Conservation (phyloP, 2,888 invertebrate species). For the Hofmannophila pseudospretella region DNA sequence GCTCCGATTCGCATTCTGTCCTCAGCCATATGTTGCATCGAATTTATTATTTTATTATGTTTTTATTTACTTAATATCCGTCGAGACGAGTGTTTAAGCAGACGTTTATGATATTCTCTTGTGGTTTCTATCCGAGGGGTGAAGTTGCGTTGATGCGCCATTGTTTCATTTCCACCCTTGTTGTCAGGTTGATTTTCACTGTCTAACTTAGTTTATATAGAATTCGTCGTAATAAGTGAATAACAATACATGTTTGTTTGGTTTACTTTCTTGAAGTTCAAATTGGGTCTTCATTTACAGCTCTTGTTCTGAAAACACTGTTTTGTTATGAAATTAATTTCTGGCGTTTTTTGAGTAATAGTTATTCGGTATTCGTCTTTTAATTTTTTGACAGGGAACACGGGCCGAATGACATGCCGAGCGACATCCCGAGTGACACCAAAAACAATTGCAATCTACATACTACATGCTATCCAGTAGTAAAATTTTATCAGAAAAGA, state of each 20-base stretch:
- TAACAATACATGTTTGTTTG: neutral
- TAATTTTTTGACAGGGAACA: too few relatives aligned
- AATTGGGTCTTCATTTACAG: neutral
- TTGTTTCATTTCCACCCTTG: constrained; percentile 69
- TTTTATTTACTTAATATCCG: constrained; percentile 72
- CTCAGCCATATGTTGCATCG: constrained; percentile 65
- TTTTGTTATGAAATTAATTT: too few relatives aligned
- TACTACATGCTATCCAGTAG: too few relatives aligned
- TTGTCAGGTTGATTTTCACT: constrained; percentile 58
- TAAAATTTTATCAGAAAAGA: too few relatives aligned
- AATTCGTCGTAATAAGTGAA: neutral
- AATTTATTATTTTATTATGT: constrained; percentile 76
- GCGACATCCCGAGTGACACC: too few relatives aligned
- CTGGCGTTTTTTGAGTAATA: too few relatives aligned
- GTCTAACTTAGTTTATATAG: constrained; percentile 26
- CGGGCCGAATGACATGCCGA: too few relatives aligned
- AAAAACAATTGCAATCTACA: too few relatives aligned
- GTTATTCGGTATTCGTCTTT: too few relatives aligned
- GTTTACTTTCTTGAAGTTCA: neutral
- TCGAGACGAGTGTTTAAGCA: constrained; percentile 74
- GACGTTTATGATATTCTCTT: constrained; percentile 76
- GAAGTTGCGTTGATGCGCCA: constrained; percentile 51
- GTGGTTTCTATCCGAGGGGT: constrained; percentile 63
- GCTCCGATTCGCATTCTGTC: constrained; percentile 31
- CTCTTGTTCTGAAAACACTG: neutral